Conservation (phyloP, 2,113 vertebrate species). For the Myotis davidii region DNA sequence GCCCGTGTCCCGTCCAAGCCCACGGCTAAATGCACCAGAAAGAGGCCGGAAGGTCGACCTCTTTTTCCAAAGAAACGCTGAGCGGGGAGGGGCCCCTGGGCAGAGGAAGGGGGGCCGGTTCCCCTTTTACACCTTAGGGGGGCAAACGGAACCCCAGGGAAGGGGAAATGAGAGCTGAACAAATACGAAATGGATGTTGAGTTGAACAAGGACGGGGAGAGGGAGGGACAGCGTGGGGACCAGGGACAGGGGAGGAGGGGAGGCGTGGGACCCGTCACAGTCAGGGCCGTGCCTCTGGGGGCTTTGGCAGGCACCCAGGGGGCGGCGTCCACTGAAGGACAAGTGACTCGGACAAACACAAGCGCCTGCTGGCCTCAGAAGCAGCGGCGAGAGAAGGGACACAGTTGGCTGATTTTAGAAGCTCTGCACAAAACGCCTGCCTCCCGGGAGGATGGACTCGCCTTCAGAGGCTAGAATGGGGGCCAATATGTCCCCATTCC, state of each 20-base stretch:
- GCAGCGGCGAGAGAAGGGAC: neutral
- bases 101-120: neutral
- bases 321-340: neutral
- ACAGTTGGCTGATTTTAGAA: neutral
- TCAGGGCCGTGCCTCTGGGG: neutral
- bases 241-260: neutral
- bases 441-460: too few relatives aligned
- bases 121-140: fast-evolving
- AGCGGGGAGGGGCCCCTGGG: neutral
- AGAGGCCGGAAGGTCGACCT: neutral
- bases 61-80: neutral
- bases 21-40: neutral
- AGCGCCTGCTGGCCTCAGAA: neutral
- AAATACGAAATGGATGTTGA: too few relatives aligned
- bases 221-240: neutral
- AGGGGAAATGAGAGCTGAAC: neutral
- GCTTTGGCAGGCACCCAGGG: too few relatives aligned
- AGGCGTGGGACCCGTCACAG: fast-evolving
- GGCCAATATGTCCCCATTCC: neutral
- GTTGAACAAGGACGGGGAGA: neutral
- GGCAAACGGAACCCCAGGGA: neutral
- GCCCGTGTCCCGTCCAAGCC: neutral
- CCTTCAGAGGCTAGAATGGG: neutral
- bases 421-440: neutral
- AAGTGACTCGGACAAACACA: neutral